These are phyloP conservation scores for Apeltes quadracus DNA, from an alignment of 2,113 vertebrate genomes.

Conservation along the genomic window DNA sequence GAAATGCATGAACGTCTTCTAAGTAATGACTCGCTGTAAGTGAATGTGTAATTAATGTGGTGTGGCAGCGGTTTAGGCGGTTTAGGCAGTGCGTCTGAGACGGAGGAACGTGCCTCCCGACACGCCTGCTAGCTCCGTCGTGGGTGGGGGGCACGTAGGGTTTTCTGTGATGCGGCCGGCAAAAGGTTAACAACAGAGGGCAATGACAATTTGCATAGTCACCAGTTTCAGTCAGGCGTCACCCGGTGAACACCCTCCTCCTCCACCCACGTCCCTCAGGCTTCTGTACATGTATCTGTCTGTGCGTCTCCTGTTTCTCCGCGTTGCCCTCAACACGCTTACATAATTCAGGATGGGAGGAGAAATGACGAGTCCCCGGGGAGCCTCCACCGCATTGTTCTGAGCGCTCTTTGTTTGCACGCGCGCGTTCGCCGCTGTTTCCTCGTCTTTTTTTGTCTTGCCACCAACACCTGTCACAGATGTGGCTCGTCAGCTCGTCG, in stretches of 20 bases:
- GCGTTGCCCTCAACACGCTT: constrained; percentile 28
- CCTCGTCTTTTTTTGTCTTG: constrained; percentile 57
- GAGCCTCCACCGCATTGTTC: constrained; percentile 51
- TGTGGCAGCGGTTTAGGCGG: constrained; percentile 4
- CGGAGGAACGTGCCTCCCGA: constrained; percentile 21
- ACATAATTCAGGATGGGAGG: constrained; percentile 48
- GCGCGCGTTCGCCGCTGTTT: constrained; percentile 41
- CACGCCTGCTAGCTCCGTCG: constrained; percentile 36
- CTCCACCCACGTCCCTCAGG: constrained; percentile 2
- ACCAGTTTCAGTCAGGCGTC: constrained; percentile 16
- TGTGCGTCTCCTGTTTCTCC: constrained; percentile 12
- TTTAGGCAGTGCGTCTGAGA: constrained; percentile 9
- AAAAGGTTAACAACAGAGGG: constrained; percentile 45
- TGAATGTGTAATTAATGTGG: constrained; percentile 34
- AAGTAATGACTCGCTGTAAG: constrained; percentile 30
- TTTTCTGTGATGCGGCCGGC: constrained; percentile 31
- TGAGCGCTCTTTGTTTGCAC: constrained; percentile 32
- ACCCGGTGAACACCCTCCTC: not conserved
- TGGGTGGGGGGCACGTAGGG: constrained; percentile 1
- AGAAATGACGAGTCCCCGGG: constrained; percentile 38
- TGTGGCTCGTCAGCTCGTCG: constrained; percentile 55
- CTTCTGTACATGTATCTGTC: constrained; percentile 27
- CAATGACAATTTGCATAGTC: constrained; percentile 35
- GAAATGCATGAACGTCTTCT: constrained; percentile 14
- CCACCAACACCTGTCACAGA: constrained; percentile 63